Conservation (phyloP, 2,797 vertebrate species). For the Oryzias sinensis region DNA sequence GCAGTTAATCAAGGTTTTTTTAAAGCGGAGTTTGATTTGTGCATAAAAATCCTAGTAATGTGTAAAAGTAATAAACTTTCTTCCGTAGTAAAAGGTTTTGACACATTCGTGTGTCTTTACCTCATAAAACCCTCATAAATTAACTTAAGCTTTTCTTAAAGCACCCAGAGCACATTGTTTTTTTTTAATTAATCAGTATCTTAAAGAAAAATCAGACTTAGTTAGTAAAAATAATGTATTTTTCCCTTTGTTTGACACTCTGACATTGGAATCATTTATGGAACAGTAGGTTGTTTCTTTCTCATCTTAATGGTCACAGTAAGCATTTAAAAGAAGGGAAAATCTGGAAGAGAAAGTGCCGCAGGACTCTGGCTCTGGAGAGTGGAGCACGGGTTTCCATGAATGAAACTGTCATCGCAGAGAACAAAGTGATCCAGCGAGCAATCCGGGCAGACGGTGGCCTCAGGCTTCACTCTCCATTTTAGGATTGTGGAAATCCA, state of each 20-base stretch:
- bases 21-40: too few species aligned
- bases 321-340: constrained; percentile 25
- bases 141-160: too few species aligned
- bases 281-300: constrained; percentile 7
- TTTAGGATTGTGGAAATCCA: constrained; percentile 46
- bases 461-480: constrained; percentile 61
- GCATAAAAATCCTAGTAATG: too few species aligned
- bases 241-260: too few species aligned
- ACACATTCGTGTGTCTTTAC: neutral
- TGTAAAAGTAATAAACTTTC: too few species aligned
- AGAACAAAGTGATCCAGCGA: constrained; percentile 68
- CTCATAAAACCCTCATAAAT: neutral
- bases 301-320: constrained; percentile 10
- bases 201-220: too few species aligned
- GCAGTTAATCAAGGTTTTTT: too few species aligned
- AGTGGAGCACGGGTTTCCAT: constrained; percentile 46
- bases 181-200: too few species aligned
- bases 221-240: too few species aligned
- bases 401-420: constrained; percentile 63
- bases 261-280: constrained; percentile 7
- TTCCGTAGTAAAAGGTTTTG: too few species aligned
- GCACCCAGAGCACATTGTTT: too few species aligned
- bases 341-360: constrained; percentile 37
- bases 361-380: constrained; percentile 44
- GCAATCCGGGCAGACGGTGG: constrained; percentile 53